These are phyloP conservation scores for Festucalex cinctus DNA, from an alignment of 2,113 vertebrate species.

Conservation along the genomic window DNA sequence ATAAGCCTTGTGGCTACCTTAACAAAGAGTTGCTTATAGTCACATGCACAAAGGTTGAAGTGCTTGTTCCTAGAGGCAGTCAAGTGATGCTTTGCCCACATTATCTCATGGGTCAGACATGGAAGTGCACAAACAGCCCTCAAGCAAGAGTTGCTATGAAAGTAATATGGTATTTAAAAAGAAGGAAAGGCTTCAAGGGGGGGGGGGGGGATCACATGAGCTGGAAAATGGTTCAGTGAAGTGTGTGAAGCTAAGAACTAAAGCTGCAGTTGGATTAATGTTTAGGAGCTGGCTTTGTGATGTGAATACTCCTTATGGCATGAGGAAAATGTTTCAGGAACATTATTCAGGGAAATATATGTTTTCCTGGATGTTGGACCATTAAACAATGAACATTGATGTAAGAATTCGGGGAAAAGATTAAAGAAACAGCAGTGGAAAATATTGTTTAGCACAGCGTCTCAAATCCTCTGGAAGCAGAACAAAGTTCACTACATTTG, in stretches of 20 bases:
- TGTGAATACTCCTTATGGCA: background rate
- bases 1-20: background rate
- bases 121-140: slow-evolving; percentile 19
- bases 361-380: background rate
- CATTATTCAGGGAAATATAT: background rate
- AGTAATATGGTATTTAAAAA: slow-evolving; percentile 27
- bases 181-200: slow-evolving; percentile 11
- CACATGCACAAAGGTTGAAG: background rate
- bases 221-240: slow-evolving; percentile 13
- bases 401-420: slow-evolving; percentile 8
- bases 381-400: background rate
- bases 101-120: slow-evolving; percentile 16
- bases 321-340: slow-evolving; percentile 22
- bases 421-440: slow-evolving; percentile 21
- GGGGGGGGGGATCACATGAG: no score
- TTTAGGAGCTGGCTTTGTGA: background rate
- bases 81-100: slow-evolving; percentile 50
- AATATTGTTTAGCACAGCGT: slow-evolving; percentile 28
- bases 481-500: slow-evolving; percentile 25
- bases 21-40: background rate
- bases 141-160: slow-evolving; percentile 23
- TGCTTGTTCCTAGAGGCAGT: slow-evolving; percentile 24
- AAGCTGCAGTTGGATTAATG: background rate
- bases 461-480: slow-evolving; percentile 18
- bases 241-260: slow-evolving; percentile 4